These are phyloP conservation scores for Catocala nupta DNA, from an alignment of 2,888 invertebrate genomes.

Conservation along the genomic window DNA sequence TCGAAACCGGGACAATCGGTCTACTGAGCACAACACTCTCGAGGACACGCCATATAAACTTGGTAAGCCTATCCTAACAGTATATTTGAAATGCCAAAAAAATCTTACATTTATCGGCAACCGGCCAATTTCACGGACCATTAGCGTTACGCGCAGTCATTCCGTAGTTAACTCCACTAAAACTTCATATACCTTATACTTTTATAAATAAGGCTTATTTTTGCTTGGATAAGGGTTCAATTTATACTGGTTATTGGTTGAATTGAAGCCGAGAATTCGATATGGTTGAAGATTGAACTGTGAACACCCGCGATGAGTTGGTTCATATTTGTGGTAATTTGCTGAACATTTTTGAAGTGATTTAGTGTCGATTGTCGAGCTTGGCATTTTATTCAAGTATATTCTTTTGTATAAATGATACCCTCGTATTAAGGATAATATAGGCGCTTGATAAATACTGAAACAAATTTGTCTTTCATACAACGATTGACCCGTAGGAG, in stretches of 20 bases:
- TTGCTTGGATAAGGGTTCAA: slow-evolving; percentile 22
- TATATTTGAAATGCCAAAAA: slow-evolving; percentile 58
- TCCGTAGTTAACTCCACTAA: slow-evolving; percentile 42
- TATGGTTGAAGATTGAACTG: slow-evolving; percentile 54
- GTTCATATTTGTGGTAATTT: slow-evolving; percentile 45
- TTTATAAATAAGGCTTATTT: slow-evolving; percentile 27
- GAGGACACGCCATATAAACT: slow-evolving; percentile 22
- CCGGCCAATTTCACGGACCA: slow-evolving; percentile 76
- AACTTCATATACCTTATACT: slow-evolving; percentile 23
- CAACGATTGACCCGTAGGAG: too few species aligned
- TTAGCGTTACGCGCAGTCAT: slow-evolving; percentile 71
- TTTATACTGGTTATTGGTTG: slow-evolving; percentile 43
- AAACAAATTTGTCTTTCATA: too few species aligned
- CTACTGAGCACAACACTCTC: slow-evolving; percentile 10
- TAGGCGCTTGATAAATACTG: too few species aligned
- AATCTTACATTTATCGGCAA: slow-evolving; percentile 66
- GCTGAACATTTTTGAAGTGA: slow-evolving; percentile 34
- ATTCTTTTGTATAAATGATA: neutral
- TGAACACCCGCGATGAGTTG: slow-evolving; percentile 44
- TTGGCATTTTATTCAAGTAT: slow-evolving; percentile 12
- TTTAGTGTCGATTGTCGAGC: slow-evolving; percentile 12
- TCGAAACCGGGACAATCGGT: slow-evolving; percentile 3
- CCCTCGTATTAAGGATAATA: too few species aligned
- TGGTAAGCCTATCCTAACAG: slow-evolving; percentile 44
- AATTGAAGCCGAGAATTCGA: slow-evolving; percentile 56